Evolutionary conservation across 1,140 invertebrate species (phyloP), one percentile per base, ranked within the genome.

Genomic region (Brachionus rotundiformis): DNA sequence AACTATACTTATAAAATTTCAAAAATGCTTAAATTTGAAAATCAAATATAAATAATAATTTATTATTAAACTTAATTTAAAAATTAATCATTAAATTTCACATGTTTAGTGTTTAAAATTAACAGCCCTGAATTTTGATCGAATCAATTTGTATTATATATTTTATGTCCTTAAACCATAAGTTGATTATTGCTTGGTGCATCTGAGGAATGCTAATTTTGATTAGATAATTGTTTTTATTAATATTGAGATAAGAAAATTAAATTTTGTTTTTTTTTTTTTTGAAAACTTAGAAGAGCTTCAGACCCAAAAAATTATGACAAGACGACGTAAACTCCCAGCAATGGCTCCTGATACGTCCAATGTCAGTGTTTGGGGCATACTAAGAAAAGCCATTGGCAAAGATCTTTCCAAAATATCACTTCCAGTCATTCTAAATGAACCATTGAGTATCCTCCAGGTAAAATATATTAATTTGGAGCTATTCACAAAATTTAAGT

Each of bases 361-460:
- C 83, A 92, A 92, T 29, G 90, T 93, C 10, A 92, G 91, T 54
- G 87, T 94, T 7, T 94, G 92, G 92, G 93, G 93, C 86, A 89
- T 94, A 41, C 87, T 94, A 19, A 92, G 92, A 84, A 92, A 93
- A 76, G 68, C 71, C 31, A 94, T 94, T 82, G 93, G 93, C 49
- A 94, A 94, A 86, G 87, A 88, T 84, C 82, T 88, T 23, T 86
- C 86, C 7, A 87, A 87, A 81, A 86, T 88, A 16, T 87, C 86
- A 7, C 86, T 88, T 85, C 87, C 87, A 49, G 86, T 88, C n/a
- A 88, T 87, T 16, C 82, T 88, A 16, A 88, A 88, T 82, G 87
- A 88, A 84, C 87, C 87, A n/a, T 82, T 88, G 0, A 85, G 85
- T 73, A 85, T 85, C 83, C 81, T 88, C 54, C 86, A 73, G 16